A percentile compares a stretch with the other conserved stretches of the same genome.
Evolutionary conservation across 92 coral and sea anemone species (phyloP).

Genomic region (Umimayanthus chanpuru): DNA sequence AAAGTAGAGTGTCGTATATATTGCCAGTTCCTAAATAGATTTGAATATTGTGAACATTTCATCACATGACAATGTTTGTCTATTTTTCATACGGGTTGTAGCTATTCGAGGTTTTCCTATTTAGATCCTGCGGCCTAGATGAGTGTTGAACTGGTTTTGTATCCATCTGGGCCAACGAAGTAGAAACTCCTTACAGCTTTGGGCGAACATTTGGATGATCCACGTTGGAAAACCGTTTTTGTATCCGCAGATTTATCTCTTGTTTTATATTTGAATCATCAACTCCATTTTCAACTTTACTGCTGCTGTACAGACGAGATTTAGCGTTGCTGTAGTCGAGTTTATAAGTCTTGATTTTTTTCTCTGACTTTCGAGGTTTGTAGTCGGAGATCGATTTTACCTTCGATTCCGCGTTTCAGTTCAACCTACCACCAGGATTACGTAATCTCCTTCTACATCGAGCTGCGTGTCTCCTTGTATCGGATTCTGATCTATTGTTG

Average conservation of each 20-base stretch:
- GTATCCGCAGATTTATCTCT: slow-evolving; percentile 6
- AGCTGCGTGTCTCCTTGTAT: not conserved
- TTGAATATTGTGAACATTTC: too few relatives aligned
- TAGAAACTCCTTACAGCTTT: not conserved
- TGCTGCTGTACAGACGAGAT: slow-evolving; percentile 63
- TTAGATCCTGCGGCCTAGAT: not conserved
- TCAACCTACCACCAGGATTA: slow-evolving; percentile 62
- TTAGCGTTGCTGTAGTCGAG: slow-evolving; percentile 75
- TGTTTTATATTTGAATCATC: slow-evolving; percentile 19
- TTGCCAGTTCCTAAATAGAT: too few relatives aligned
- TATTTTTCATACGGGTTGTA: not conserved
- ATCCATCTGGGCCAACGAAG: not conserved
- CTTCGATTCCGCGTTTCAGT: slow-evolving; percentile 85
- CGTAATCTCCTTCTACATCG: not conserved
- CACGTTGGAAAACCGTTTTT: not conserved
- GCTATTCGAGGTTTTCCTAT: not conserved
- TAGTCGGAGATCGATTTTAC: slow-evolving; percentile 61
- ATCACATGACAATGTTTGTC: not conserved
- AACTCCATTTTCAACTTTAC: slow-evolving; percentile 23
- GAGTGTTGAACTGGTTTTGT: not conserved
- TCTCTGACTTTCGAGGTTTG: slow-evolving; percentile 41
- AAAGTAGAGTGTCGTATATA: too few relatives aligned
- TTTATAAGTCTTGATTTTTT: slow-evolving; percentile 70
- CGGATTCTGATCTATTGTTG: not conserved
- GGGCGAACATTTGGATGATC: slow-evolving; percentile 7